Conservation (phyloP, 2,113 vertebrate genomes). For the Pterocles orientalis region DNA sequence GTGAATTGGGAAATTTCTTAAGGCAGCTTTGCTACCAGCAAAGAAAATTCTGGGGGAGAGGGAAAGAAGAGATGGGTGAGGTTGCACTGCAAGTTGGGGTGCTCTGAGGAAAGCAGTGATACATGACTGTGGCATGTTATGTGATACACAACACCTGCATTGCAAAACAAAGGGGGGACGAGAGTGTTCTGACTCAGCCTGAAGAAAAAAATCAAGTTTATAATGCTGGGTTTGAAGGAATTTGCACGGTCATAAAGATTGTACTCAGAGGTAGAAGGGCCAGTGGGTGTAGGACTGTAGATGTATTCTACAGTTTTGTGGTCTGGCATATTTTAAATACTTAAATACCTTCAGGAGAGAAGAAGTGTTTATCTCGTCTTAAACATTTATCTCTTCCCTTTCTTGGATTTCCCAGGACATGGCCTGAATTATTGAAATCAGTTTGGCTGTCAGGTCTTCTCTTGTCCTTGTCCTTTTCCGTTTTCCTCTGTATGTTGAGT, state of each 20-base stretch:
- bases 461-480: not conserved
- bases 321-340: not conserved
- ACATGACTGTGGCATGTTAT: rapidly evolving
- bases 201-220: rapidly evolving
- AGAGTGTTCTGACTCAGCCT: not conserved
- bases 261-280: not conserved
- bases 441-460: rapidly evolving
- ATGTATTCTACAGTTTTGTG: not conserved
- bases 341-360: not conserved
- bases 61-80: not conserved
- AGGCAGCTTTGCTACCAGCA: not conserved
- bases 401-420: not conserved
- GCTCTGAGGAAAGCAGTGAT: not conserved
- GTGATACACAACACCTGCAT: not conserved
- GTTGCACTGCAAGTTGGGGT: not conserved
- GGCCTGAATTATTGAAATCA: not conserved
- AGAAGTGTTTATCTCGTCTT: not conserved
- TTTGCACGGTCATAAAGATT: not conserved
- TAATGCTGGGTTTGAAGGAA: not conserved
- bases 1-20: not conserved
- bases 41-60: not conserved
- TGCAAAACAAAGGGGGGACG: not conserved
- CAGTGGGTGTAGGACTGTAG: not conserved
- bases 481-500: not conserved
- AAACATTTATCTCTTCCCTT: not conserved